phyloP scores from a whole-genome alignment of 2,888 invertebrate genomes.

The Lumbricus terrestris region DNA sequence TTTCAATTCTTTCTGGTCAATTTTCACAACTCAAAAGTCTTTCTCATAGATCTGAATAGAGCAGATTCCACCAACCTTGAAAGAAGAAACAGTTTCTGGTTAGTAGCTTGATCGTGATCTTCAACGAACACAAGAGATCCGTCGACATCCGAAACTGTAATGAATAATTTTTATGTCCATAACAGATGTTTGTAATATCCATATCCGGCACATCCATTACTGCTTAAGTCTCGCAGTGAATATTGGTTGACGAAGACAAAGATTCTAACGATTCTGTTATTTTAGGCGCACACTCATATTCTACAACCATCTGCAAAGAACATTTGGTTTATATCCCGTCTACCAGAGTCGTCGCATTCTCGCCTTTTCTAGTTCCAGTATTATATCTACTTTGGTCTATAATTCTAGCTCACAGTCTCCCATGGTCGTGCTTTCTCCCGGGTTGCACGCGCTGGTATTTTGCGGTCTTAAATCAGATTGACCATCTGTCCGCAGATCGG shows the following conservation, averaged over 20 bases:
- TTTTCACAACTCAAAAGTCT: background rate
- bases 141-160: background rate
- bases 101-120: background rate
- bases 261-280: background rate
- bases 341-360: background rate
- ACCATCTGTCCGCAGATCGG: background rate
- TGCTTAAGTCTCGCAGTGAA: background rate
- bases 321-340: background rate
- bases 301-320: background rate
- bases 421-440: background rate
- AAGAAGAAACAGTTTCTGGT: background rate
- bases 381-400: background rate
- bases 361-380: background rate
- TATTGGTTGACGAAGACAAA: background rate
- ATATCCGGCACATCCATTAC: background rate
- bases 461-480: background rate
- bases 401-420: background rate
- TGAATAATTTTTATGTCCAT: background rate
- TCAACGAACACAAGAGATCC: background rate
- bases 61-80: background rate
- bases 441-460: background rate
- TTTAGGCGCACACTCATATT: background rate
- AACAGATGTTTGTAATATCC: background rate
- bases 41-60: background rate
- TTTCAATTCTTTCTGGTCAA: background rate